A percentile compares a stretch with the other conserved stretches of the same genome.
These are phyloP conservation scores for Xyrauchen texanus DNA, from an alignment of 2,113 vertebrate species.

Conservation along the genomic window DNA sequence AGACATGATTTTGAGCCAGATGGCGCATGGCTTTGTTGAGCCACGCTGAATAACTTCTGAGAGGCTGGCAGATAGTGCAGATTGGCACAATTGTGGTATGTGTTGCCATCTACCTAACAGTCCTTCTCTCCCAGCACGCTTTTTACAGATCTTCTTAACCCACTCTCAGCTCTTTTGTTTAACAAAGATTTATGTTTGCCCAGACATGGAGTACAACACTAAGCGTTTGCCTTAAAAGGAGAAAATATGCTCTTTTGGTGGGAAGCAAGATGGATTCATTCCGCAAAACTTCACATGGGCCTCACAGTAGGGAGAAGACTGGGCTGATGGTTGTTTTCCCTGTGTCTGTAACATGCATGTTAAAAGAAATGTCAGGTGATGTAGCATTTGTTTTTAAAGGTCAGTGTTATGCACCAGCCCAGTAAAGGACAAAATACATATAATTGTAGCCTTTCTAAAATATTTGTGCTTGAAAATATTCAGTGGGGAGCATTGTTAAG, in stretches of 20 bases:
- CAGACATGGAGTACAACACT: constrained; percentile 57
- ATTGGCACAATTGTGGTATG: constrained; percentile 8
- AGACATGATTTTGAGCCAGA: constrained; percentile 20
- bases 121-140: constrained; percentile 7
- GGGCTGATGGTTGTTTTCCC: too few species aligned
- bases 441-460: background rate
- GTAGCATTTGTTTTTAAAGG: constrained; percentile 12
- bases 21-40: constrained; percentile 12
- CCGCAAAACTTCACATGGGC: constrained; percentile 5
- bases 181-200: constrained; percentile 59
- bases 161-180: constrained; percentile 50
- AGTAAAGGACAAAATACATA: background rate
- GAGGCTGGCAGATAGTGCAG: background rate
- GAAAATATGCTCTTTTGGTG: constrained; percentile 76
- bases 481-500: background rate
- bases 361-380: background rate
- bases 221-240: constrained; percentile 83
- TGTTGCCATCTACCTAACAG: background rate
- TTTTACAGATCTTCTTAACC: constrained; percentile 33
- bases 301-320: constrained; percentile 19
- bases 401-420: background rate
- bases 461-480: background rate
- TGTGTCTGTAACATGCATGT: too few species aligned
- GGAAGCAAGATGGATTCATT: constrained; percentile 44
- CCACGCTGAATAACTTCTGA: constrained; percentile 17